Base-by-base conservation (phyloP, 2,113 vertebrate species). In the Vanacampus margaritifer region DNA sequence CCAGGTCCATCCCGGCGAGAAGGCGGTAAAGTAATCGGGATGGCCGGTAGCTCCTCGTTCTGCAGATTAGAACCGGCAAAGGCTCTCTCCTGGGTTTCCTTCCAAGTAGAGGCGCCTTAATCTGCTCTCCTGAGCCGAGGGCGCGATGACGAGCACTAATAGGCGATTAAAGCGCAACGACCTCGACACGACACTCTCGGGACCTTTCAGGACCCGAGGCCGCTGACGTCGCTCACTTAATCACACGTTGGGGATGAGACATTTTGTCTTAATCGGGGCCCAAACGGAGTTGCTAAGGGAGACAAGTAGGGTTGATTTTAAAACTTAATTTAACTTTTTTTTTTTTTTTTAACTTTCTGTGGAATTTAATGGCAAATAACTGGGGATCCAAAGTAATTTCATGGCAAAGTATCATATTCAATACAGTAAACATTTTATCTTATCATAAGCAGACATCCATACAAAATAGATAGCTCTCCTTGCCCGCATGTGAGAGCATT, bases 1-100 rank as follows among this genome's bases (percentile, higher is more conserved):
- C 97, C 65, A 98, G 82, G 72, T 98, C 95, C 97, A 98, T 98
- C 67, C 74, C 87, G 82, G 74, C 57, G 35, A 74, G 64, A 64
- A 46, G 59, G 26, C 50, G 58, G 36, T 46, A 54, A 71, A 76
- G n/a, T 36, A 16, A 57, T 35, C 54, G 2, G 54, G 32, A 26
- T 26, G 14, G 54, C 14, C 54, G 54, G 26, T 13, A 32, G 26
- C 14, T 57, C 54, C 26, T 57, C 54, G 68, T 82, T 58, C 56
- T 76, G 72, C 75, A 80, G 81, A 76, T 87, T 90, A 85, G 86
- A 83, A 89, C 87, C 73, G 88, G 82, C 62, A 86, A 87, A 91
- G 90, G 88, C 85, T 28, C 81, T 88, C 79, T 87, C 79, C 37
- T 65, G 62, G 75, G 75, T 86, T 87, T 80, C 80, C 80, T 84